Conservation (phyloP, 2,797 vertebrate species). For the Melanotaenia maccullochi region DNA sequence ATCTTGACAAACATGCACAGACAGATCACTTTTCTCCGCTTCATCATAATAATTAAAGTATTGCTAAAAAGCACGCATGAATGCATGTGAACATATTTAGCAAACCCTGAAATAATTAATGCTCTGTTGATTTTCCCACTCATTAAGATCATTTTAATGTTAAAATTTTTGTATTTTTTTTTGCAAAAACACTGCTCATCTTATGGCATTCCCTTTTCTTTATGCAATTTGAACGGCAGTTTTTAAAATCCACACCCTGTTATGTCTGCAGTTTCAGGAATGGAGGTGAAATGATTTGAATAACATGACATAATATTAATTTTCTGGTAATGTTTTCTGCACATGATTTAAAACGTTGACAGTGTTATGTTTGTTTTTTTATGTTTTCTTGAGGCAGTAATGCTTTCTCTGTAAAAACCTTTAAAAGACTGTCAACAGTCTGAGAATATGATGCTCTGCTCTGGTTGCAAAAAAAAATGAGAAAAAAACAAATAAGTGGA, state of each 20-base stretch:
- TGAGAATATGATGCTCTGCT: constrained; percentile 15
- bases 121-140: constrained; percentile 18
- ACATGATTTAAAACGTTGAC: too few relatives aligned
- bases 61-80: constrained; percentile 18
- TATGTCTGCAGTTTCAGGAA: constrained; percentile 24
- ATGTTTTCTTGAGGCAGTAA: too few relatives aligned
- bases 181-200: constrained; percentile 5
- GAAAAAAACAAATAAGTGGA: too few relatives aligned
- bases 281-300: constrained; percentile 16
- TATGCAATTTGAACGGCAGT: constrained; percentile 20
- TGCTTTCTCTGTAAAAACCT: not conserved
- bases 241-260: constrained; percentile 20
- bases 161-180: not conserved
- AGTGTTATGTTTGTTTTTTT: too few relatives aligned
- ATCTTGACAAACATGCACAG: not conserved
- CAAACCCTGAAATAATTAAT: constrained; percentile 25
- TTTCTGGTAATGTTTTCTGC: not conserved
- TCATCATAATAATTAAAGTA: constrained; percentile 16
- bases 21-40: constrained; percentile 1
- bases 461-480: not conserved
- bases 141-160: constrained; percentile 16
- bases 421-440: constrained; percentile 11
- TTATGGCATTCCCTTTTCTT: not conserved
- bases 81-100: constrained; percentile 14
- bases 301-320: constrained; percentile 53